phyloP scores from a whole-genome alignment of 2,888 invertebrate genomes.

The Hedya salicella region DNA sequence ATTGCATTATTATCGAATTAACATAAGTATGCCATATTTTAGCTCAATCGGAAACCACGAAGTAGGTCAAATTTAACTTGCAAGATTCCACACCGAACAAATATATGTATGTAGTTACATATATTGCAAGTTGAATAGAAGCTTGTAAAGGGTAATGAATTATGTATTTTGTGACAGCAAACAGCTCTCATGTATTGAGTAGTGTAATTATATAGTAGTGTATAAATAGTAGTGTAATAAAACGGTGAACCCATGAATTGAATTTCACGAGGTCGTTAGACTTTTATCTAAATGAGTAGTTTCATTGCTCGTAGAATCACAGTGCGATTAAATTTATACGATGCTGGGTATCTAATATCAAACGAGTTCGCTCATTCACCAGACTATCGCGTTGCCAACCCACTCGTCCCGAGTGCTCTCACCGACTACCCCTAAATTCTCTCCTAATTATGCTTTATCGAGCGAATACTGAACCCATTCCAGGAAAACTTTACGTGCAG shows the following conservation, averaged over 20 bases:
- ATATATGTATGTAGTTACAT: too few relatives aligned
- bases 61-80: too few relatives aligned
- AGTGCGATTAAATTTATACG: constrained; percentile 52
- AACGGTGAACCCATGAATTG: background rate
- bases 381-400: constrained; percentile 73
- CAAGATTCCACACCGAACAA: too few relatives aligned
- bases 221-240: background rate
- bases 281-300: constrained; percentile 34
- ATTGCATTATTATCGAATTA: too few relatives aligned
- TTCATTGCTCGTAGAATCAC: constrained; percentile 55
- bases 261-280: constrained; percentile 44
- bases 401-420: constrained; percentile 70
- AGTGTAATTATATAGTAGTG: too few relatives aligned
- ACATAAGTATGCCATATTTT: too few relatives aligned
- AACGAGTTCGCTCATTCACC: constrained; percentile 65
- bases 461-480: constrained; percentile 53
- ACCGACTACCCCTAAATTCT: constrained; percentile 68
- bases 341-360: constrained; percentile 62
- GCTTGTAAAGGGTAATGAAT: background rate
- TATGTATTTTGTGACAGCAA: background rate
- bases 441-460: constrained; percentile 68
- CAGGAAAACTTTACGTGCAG: constrained; percentile 51
- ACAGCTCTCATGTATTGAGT: background rate
- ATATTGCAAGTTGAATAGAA: too few relatives aligned
- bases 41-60: too few relatives aligned